A percentile compares a stretch with the other conserved stretches of the same genome.
phyloP scores from a whole-genome alignment of 2,797 vertebrate species.

The Lerista edwardsae region DNA sequence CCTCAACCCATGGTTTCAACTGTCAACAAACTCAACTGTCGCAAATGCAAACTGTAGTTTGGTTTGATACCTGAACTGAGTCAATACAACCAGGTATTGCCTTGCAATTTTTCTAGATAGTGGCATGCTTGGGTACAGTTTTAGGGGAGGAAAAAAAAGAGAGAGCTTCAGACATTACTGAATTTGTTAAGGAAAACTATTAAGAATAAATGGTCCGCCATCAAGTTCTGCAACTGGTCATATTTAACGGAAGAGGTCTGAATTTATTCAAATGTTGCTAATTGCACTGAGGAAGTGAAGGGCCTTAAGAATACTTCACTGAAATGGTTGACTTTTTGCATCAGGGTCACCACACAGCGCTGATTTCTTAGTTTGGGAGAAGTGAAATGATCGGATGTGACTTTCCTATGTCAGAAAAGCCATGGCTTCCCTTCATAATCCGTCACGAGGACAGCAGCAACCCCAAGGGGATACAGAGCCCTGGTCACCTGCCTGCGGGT shows the following conservation, averaged over 20 bases:
- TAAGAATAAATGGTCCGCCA: not conserved
- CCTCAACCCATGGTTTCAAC: not conserved
- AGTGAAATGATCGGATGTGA: slow-evolving; percentile 30
- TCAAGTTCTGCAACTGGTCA: no score
- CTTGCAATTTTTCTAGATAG: not conserved
- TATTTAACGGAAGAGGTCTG: not conserved
- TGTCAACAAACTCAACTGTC: not conserved
- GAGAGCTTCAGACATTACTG: not conserved
- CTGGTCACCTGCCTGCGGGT: not conserved
- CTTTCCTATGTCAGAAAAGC: slow-evolving; percentile 26
- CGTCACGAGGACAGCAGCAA: not conserved
- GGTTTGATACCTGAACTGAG: not conserved
- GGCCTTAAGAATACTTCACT: not conserved
- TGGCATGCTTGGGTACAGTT: not conserved
- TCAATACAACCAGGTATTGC: not conserved
- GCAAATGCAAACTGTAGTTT: not conserved
- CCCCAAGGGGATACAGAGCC: not conserved
- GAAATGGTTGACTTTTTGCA: slow-evolving; percentile 7
- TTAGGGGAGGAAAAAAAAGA: not conserved
- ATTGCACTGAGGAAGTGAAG: not conserved
- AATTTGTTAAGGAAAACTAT: slow-evolving; percentile 13
- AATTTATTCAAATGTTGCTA: not conserved
- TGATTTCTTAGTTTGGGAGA: not conserved
- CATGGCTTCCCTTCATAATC: slow-evolving; percentile 12
- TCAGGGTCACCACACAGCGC: not conserved